A percentile compares a stretch with the other conserved stretches of the same genome.
Conservation (phyloP, 2,113 vertebrate species). For the Solea senegalensis region DNA sequence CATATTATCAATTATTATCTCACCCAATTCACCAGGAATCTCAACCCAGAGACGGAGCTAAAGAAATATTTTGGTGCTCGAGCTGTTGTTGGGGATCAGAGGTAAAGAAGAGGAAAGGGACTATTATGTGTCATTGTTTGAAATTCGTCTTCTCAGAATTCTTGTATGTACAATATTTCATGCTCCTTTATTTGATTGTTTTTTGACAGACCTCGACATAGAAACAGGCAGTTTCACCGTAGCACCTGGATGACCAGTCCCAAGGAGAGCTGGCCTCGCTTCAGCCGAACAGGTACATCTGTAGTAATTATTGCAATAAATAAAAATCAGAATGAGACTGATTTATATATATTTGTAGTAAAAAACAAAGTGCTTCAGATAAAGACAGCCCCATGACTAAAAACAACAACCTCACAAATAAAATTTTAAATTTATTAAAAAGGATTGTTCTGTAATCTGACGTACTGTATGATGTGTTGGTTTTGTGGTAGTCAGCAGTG, state of each 20-base stretch:
- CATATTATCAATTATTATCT: background rate
- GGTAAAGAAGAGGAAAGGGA: constrained; percentile 78
- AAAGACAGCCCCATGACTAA: too few relatives aligned
- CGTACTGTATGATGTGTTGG: too few relatives aligned
- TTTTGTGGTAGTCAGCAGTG: too few relatives aligned
- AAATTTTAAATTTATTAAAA: too few relatives aligned
- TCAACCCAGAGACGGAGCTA: constrained; percentile 96
- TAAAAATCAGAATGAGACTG: background rate
- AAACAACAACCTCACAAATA: too few relatives aligned
- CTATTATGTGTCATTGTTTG: background rate
- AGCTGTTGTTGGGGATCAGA: constrained; percentile 94
- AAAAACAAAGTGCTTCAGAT: too few relatives aligned
- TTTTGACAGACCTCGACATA: constrained; percentile 83
- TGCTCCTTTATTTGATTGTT: background rate
- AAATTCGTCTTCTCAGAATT: background rate
- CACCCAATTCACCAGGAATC: constrained; percentile 81
- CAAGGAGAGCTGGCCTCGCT: constrained; percentile 95
- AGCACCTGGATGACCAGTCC: constrained; percentile 91
- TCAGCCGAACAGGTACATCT: constrained; percentile 89
- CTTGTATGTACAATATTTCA: background rate
- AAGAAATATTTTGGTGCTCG: constrained; percentile 97
- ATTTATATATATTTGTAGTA: too few relatives aligned
- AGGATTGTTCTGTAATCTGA: too few relatives aligned
- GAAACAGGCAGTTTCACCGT: constrained; percentile 89
- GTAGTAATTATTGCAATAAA: background rate